A percentile compares a stretch with the other conserved stretches of the same genome.
phyloP scores from a whole-genome alignment of 37 sponge, comb jelly and placozoan species.

The Lycopodina hypogea region DNA sequence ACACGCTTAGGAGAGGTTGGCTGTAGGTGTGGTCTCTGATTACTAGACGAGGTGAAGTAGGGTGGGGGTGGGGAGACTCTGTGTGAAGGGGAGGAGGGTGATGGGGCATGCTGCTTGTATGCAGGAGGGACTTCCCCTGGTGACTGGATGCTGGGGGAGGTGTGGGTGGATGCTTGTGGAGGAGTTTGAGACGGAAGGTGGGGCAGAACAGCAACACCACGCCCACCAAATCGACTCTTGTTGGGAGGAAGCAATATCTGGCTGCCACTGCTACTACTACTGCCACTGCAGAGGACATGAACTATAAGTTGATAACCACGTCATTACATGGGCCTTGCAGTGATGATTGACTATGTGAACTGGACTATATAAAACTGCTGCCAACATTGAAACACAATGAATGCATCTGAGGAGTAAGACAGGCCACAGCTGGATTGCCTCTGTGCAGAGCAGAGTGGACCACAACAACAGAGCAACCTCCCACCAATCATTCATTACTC shows the following conservation, averaged over 20 bases:
- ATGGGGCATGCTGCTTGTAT: constrained; percentile 4
- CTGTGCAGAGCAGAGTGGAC: too few species aligned
- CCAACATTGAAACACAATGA: too few species aligned
- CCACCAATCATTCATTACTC: too few species aligned
- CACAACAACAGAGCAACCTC: too few species aligned
- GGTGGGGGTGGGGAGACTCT: constrained; percentile 6
- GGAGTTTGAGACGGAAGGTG: constrained; percentile 38
- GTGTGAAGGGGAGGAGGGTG: constrained; percentile 1
- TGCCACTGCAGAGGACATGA: too few species aligned
- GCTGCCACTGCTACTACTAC: neutral
- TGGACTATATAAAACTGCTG: too few species aligned
- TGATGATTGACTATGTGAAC: too few species aligned
- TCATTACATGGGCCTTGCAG: too few species aligned
- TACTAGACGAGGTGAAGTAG: constrained; percentile 19
- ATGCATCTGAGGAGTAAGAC: too few species aligned
- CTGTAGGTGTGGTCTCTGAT: constrained; percentile 8
- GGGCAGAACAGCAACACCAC: constrained; percentile 56
- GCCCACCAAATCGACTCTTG: neutral
- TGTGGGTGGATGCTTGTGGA: neutral
- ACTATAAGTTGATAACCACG: too few species aligned
- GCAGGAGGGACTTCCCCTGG: constrained; percentile 21
- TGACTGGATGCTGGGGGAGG: neutral
- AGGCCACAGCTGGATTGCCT: too few species aligned
- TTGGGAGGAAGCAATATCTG: neutral
- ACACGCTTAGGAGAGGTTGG: neutral